These are phyloP conservation scores for Barypeithes pellucidus DNA, from an alignment of 2,888 invertebrate genomes.

Conservation along the genomic window DNA sequence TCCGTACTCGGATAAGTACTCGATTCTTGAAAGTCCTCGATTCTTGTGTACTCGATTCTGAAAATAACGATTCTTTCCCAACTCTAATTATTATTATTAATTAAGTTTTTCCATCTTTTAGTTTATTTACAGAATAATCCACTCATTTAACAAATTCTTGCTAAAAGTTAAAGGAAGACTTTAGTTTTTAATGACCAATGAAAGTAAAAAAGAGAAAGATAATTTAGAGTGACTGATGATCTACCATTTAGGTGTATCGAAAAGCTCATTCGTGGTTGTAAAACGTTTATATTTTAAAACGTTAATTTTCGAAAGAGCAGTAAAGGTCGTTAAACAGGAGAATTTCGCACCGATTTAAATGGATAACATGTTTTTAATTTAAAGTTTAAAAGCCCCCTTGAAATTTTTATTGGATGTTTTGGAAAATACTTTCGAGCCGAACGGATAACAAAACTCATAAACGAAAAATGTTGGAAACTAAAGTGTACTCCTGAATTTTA, in stretches of 20 bases:
- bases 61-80: too few species aligned
- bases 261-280: neutral
- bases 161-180: neutral
- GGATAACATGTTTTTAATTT: conserved; percentile 40
- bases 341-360: conserved; percentile 31
- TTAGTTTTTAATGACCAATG: neutral
- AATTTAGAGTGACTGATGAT: neutral
- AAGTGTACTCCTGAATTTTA: neutral
- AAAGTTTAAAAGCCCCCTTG: conserved; percentile 9
- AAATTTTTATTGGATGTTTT: conserved; percentile 8
- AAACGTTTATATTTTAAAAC: conserved; percentile 32
- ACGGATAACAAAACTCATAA: conserved; percentile 13
- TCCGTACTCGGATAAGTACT: too few species aligned
- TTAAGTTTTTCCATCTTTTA: too few species aligned
- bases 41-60: too few species aligned
- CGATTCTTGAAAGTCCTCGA: too few species aligned
- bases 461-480: conserved; percentile 11
- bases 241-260: conserved; percentile 10
- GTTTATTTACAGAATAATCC: too few species aligned
- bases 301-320: conserved; percentile 37
- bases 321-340: conserved; percentile 27
- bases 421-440: conserved; percentile 1
- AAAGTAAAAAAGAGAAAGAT: neutral
- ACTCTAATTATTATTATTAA: too few species aligned
- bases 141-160: too few species aligned